phyloP scores from a whole-genome alignment of 2,797 vertebrate species.

The Pseudochirops cupreus region DNA sequence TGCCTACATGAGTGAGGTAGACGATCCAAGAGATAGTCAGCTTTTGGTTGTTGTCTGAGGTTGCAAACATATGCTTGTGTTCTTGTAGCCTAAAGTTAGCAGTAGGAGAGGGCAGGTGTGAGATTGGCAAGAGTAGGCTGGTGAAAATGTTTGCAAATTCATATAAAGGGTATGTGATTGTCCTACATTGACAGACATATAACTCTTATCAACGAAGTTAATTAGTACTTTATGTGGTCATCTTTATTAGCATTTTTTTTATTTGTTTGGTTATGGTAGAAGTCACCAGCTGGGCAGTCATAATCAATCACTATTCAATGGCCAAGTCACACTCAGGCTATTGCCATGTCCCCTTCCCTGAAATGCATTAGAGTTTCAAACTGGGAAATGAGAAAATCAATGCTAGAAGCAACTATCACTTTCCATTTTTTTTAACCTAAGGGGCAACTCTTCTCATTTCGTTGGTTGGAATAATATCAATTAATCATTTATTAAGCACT shows the following conservation, averaged over 20 bases:
- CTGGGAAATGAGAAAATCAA: not conserved
- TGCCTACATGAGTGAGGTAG: slow-evolving; percentile 34
- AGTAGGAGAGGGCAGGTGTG: not conserved
- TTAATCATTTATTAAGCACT: not conserved
- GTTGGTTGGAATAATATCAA: not conserved
- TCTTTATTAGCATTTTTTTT: not conserved
- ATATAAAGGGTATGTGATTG: not conserved
- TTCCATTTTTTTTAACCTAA: not conserved
- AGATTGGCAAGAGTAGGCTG: slow-evolving; percentile 8
- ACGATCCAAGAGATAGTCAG: not conserved
- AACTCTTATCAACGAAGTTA: not conserved
- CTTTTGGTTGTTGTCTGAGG: not conserved
- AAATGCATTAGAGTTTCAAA: not conserved
- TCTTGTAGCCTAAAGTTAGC: not conserved
- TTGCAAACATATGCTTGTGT: not conserved
- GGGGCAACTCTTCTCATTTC: not conserved
- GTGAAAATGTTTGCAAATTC: slow-evolving; percentile 24
- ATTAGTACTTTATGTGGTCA: not conserved
- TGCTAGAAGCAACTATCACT: not conserved
- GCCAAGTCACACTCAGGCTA: not conserved
- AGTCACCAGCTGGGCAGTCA: not conserved
- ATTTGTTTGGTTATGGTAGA: not conserved
- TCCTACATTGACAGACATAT: slow-evolving; percentile 14
- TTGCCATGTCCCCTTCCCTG: not conserved
- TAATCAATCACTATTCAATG: not conserved